phyloP scores from a whole-genome alignment of 92 coral and sea anemone genomes.

The Epizoanthus illoricatus region DNA sequence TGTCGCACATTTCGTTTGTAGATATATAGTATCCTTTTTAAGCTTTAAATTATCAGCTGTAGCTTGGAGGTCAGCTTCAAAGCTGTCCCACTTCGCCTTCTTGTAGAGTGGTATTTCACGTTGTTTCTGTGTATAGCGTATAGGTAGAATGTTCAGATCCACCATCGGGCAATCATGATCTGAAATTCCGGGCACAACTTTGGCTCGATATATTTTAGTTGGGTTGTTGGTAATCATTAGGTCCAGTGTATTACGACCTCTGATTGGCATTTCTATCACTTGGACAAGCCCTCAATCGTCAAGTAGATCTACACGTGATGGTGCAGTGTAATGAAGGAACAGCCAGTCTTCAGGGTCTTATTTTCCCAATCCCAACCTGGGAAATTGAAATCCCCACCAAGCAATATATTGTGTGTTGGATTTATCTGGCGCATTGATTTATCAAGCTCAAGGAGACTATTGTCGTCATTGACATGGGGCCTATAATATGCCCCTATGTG shows the following conservation, averaged over 20 bases:
- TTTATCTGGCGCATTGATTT: constrained; percentile 22
- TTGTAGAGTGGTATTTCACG: constrained; percentile 59
- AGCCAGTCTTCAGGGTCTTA: neutral
- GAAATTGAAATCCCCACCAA: constrained; percentile 43
- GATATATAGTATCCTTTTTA: constrained; percentile 4
- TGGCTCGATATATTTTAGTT: constrained; percentile 29
- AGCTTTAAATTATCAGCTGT: neutral
- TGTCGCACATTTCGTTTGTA: constrained; percentile 46
- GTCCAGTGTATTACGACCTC: too few relatives aligned
- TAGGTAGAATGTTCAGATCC: constrained; percentile 41
- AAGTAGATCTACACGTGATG: too few relatives aligned
- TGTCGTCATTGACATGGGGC: constrained; percentile 36
- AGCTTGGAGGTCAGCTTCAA: neutral
- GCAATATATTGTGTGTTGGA: constrained; percentile 17
- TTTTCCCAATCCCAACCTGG: constrained; percentile 39
- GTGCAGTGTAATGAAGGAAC: too few relatives aligned
- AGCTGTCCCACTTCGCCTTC: constrained; percentile 51
- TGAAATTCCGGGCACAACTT: constrained; percentile 49
- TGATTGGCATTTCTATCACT: too few relatives aligned
- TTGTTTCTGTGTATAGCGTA: constrained; percentile 51
- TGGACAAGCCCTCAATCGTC: too few relatives aligned
- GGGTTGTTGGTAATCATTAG: neutral
- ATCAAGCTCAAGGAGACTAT: constrained; percentile 6
- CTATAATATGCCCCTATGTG: constrained; percentile 46
- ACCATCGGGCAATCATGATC: constrained; percentile 59